Evolutionary conservation across 1,140 invertebrate species (phyloP), one percentile per base, ranked within the genome.

Genomic region (Aporrectodea caliginosa): DNA sequence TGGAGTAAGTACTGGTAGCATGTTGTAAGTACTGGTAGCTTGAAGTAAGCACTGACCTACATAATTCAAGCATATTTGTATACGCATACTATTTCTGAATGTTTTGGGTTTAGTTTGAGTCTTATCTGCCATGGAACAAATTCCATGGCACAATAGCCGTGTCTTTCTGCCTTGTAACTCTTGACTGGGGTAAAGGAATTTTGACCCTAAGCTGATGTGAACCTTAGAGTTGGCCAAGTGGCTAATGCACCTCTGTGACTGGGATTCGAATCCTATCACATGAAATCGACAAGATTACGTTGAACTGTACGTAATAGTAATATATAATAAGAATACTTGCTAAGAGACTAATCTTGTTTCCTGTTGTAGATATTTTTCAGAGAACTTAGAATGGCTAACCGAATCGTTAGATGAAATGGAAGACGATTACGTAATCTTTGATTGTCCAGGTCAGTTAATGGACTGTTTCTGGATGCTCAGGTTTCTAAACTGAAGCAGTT

Each of bases 371-470:
- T 98, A 96, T 84, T 89, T 99, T 2, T 85, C 96, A 73, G 92
- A 97, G 86, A 97, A 99, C 88, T 90, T 92, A 82, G 93, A 95
- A 33, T 99, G 96, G 96, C 87, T 99, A 6, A 91, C 93, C 16
- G 90, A 91, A 16, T 92, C 93, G 77, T 90, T 92, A 1, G 90
- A 92, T 81, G 91, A 92, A 75, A 80, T 84, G 6, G 88, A 89
- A 78, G 87, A 88, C 84, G 97, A 99, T 89, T 99, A 99, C 85
- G 92, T 98, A 75, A 89, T 99, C n/a, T 98, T 99, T 87, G 98
- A 99, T 90, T 98, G 97, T 88, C 97, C 98, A 16, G 97, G 89
- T 89, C 12, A 68, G 78, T 79, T n/a, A n/a, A n/a, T n/a, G n/a
- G n/a, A n/a, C n/a, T n/a, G n/a, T n/a, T n/a, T n/a, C n/a, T n/a